Conservation (phyloP, 2,797 vertebrate genomes). For the Furcifer pardalis region DNA sequence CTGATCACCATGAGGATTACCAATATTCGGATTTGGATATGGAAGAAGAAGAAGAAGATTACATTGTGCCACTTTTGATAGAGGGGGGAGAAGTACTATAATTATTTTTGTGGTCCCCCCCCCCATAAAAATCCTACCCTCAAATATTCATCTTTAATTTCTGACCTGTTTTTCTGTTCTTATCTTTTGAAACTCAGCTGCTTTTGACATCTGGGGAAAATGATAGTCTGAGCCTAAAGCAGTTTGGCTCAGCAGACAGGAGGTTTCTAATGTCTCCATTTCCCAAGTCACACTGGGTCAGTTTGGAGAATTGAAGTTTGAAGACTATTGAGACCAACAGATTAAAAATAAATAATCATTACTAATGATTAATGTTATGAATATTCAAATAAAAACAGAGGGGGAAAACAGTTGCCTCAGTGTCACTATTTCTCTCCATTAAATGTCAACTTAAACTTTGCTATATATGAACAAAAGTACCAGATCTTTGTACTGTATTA, state of each 20-base stretch:
- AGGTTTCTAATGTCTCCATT: constrained; percentile 8
- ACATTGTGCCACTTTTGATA: background rate
- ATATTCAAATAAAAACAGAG: background rate
- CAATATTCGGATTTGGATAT: no score
- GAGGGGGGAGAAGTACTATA: background rate
- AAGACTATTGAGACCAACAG: background rate
- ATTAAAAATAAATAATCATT: background rate
- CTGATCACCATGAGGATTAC: no score
- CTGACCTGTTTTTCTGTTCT: constrained; percentile 16
- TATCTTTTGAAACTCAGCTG: constrained; percentile 1
- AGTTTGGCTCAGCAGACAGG: constrained; percentile 21
- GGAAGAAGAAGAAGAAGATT: no score
- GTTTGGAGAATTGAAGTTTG: constrained; percentile 15
- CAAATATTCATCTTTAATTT: constrained; percentile 14
- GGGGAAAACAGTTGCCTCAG: background rate
- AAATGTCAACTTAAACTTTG: background rate
- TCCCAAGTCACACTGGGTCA: constrained; percentile 21
- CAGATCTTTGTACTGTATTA: background rate
- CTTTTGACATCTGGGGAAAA: constrained; percentile 12
- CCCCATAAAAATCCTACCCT: background rate
- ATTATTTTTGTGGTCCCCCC: background rate
- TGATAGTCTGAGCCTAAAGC: constrained; percentile 6
- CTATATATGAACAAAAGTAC: background rate
- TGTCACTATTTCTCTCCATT: background rate
- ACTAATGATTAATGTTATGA: background rate